Evolutionary conservation across 2,797 vertebrate genomes (phyloP).

Genomic region (Trachops cirrhosus): DNA sequence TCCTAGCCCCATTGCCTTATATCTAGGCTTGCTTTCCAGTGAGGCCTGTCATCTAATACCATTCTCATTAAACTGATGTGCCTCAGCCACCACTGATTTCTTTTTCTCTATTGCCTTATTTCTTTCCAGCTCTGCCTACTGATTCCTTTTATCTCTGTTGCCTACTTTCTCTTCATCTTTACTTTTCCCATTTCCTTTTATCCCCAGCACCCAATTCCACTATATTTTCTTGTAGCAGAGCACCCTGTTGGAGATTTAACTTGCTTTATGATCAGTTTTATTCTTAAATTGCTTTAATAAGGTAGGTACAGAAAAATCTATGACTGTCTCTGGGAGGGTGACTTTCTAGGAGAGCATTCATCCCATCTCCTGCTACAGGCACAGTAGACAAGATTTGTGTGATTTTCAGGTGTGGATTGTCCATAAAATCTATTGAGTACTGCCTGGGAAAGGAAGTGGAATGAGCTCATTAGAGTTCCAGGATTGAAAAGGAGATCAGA

Average conservation of each 20-base stretch:
- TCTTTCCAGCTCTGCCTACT: not conserved
- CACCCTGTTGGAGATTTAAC: not conserved
- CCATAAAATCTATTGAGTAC: not conserved
- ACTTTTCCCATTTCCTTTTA: not conserved
- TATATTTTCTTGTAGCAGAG: not conserved
- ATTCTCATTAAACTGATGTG: not conserved
- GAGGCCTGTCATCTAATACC: not conserved
- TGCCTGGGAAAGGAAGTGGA: not conserved
- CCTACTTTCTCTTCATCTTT: not conserved
- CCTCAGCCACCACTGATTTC: not conserved
- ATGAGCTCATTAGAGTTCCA: not conserved
- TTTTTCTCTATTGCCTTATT: conserved; percentile 37
- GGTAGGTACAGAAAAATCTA: not conserved
- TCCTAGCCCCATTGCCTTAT: not conserved
- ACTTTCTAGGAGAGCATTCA: not conserved
- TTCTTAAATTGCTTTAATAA: not conserved
- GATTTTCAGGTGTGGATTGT: not conserved
- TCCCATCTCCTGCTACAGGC: not conserved
- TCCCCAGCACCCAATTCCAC: not conserved
- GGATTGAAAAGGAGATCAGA: not conserved
- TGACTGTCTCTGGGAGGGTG: not conserved
- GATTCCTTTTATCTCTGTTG: not conserved
- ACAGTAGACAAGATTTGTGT: not conserved
- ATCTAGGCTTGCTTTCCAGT: not conserved
- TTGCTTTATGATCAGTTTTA: conserved; percentile 20